Conservation (phyloP, 2,888 invertebrate species). For the Therioaphis trifolii region DNA sequence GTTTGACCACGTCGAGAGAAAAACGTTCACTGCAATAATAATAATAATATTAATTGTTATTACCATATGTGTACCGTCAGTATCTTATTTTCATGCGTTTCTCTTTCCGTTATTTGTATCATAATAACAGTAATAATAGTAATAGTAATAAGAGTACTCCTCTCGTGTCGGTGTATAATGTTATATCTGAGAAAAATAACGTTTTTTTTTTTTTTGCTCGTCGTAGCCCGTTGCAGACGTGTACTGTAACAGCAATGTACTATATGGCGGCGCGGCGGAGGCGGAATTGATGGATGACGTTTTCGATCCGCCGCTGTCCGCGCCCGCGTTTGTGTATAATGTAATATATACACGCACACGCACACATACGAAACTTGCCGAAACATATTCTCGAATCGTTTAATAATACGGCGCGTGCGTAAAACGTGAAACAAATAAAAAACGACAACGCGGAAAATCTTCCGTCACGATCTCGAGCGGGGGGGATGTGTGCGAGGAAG, state of each 20-base stretch:
- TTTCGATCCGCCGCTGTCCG: slow-evolving; percentile 37
- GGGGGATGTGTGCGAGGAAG: no score
- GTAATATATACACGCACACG: background rate
- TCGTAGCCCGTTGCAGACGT: background rate
- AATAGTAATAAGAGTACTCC: background rate
- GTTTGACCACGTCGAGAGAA: background rate
- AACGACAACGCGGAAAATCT: slow-evolving; percentile 43
- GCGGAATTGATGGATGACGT: slow-evolving; percentile 57
- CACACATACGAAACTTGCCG: background rate
- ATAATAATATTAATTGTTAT: background rate
- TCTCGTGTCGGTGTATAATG: background rate
- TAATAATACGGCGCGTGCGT: slow-evolving; percentile 34
- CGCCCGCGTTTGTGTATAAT: background rate
- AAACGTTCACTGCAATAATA: background rate
- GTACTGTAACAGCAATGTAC: background rate
- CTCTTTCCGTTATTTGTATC: background rate
- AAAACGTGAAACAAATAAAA: slow-evolving; percentile 58
- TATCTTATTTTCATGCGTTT: background rate
- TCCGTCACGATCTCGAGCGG: background rate
- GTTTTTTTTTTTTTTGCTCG: background rate
- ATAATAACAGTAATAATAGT: background rate
- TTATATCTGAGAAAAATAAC: background rate
- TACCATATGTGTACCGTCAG: no score
- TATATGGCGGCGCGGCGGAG: background rate
- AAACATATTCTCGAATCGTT: slow-evolving; percentile 51